Base-by-base conservation (phyloP, 64 coral and sea anemone species). In the Dendrophyllia cribrosa region DNA sequence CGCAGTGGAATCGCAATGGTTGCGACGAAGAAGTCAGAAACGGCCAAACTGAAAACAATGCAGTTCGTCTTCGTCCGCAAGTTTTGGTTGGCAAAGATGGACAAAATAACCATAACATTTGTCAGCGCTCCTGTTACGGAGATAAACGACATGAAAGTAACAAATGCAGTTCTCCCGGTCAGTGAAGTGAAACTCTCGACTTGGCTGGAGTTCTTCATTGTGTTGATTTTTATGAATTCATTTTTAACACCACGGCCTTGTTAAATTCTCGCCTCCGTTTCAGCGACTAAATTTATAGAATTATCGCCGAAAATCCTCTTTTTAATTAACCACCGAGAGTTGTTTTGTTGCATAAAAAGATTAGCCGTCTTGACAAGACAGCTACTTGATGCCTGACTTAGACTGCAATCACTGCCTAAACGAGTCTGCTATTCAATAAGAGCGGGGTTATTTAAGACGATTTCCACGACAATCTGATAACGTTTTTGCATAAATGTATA, bases 1-100 rank as follows among this genome's bases (percentile, higher is more conserved):
- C 93, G 80, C 14, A 95, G 81, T 58, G 93, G 93, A 44, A 95
- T 91, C 9, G 88, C 79, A 75, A 95, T 23, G 10, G 68, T 58
- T 17, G 87, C 64, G 4, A 74, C 93, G 13, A 84, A 65, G n/a
- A 95, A 87, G 72, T 91, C 93, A 19, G 93, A 81, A 15, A 95
- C 17, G 19, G 93, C 87, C 44, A 91, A 47, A 22, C 90, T 95
- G 17, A 79, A 21, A 71, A 95, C 64, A 3, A 95, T 79, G 50
- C 64, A 77, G 53, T 95, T 89, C 3, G 79, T 86, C 21, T 20
- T 78, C 19, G 48, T 95, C 53, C 88, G 72, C 5, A 95, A 80
- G 47, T 72, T 90, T 4, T 66, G 75, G 64, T 95, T 91, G 14
- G 24, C 56, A 19, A 68, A 26, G 16, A 95, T 79, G 51, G 87